phyloP scores from a whole-genome alignment of 2,113 vertebrate species.

The Eretmochelys imbricata region DNA sequence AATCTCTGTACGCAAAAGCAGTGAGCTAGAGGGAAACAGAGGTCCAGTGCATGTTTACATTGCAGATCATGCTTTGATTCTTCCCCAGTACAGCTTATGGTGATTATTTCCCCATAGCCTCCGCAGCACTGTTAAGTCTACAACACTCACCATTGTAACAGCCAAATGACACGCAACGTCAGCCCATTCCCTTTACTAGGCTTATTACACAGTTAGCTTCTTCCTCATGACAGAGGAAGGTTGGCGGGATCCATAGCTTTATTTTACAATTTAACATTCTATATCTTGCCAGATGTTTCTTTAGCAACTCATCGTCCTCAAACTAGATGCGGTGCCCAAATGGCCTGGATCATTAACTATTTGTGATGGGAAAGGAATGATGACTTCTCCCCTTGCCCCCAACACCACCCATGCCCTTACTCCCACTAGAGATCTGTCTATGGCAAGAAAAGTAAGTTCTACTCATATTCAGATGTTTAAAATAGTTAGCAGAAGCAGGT shows the following conservation, averaged over 20 bases:
- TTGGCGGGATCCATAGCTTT: background rate
- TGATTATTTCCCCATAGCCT: background rate
- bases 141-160: accelerated
- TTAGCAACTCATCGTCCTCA: background rate
- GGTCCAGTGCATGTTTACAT: accelerated
- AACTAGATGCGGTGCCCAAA: background rate
- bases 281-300: background rate
- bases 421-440: accelerated
- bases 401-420: background rate
- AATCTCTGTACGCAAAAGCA: conserved; percentile 92
- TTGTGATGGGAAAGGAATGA: background rate
- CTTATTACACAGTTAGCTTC: accelerated
- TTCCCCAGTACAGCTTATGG: accelerated
- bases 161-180: accelerated
- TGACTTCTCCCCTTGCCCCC: accelerated
- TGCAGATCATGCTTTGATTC: background rate
- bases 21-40: conserved; percentile 80
- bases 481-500: background rate
- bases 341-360: background rate
- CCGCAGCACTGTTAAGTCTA: accelerated
- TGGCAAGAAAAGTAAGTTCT: background rate
- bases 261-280: background rate
- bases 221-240: accelerated
- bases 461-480: background rate
- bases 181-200: background rate